phyloP scores from a whole-genome alignment of 2,797 vertebrate genomes.

The Paedocypris micromegethes region DNA sequence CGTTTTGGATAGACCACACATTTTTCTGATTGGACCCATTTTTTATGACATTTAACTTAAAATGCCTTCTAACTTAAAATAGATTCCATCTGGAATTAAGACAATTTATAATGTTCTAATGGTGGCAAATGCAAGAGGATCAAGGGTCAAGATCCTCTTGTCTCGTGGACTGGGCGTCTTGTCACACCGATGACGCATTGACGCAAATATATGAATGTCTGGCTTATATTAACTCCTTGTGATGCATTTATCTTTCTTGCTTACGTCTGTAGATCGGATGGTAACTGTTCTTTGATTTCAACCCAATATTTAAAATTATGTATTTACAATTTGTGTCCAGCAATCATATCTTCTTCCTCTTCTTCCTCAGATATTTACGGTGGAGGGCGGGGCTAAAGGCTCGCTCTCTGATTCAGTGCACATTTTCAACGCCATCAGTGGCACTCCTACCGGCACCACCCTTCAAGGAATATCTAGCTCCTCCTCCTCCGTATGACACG shows the following conservation, averaged over 20 bases:
- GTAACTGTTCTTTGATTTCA: slow-evolving; percentile 69
- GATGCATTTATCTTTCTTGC: slow-evolving; percentile 59
- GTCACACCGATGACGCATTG: too few species aligned
- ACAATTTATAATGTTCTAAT: too few species aligned
- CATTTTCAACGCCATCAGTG: slow-evolving; percentile 95
- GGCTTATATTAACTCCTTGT: slow-evolving; percentile 12
- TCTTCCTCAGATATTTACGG: slow-evolving; percentile 74
- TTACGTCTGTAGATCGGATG: slow-evolving; percentile 85
- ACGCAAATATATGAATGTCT: not conserved
- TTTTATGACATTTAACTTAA: too few species aligned
- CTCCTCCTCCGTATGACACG: slow-evolving; percentile 73
- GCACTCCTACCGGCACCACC: slow-evolving; percentile 80
- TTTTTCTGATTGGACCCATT: too few species aligned
- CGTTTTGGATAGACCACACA: too few species aligned
- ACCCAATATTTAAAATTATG: too few species aligned
- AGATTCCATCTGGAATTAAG: too few species aligned
- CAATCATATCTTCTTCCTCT: slow-evolving; percentile 10
- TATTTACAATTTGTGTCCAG: too few species aligned
- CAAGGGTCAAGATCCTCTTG: too few species aligned
- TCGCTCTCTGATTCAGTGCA: slow-evolving; percentile 84
- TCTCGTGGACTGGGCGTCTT: too few species aligned
- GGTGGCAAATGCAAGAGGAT: too few species aligned
- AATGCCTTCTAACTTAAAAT: too few species aligned
- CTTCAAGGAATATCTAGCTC: slow-evolving; percentile 79
- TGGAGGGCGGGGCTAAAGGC: slow-evolving; percentile 77